Percentiles rank a stretch among this genome's conserved stretches.
Evolutionary conservation across 2,113 vertebrate genomes (phyloP).

Genomic region (Rhabdomys dilectus): DNA sequence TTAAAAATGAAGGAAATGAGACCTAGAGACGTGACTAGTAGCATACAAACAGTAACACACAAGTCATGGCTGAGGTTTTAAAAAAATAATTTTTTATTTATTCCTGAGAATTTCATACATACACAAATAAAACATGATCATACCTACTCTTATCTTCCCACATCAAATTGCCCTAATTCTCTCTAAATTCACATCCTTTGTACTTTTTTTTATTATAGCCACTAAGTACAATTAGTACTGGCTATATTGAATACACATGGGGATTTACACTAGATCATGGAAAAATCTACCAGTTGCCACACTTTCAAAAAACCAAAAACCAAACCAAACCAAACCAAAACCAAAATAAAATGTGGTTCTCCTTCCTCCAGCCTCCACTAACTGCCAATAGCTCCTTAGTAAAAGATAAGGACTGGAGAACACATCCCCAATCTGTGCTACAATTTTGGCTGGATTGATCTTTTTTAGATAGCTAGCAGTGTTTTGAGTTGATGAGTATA

Average conservation of each 20-base stretch:
- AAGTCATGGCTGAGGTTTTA: neutral
- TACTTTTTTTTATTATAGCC: no score
- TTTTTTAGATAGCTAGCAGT: neutral
- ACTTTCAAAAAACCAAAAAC: neutral
- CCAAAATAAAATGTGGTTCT: neutral
- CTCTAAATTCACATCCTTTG: neutral
- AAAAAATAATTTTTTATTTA: neutral
- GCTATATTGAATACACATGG: neutral
- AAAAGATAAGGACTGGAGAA: neutral
- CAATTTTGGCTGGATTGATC: neutral
- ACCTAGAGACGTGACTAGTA: neutral
- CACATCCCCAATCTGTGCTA: neutral
- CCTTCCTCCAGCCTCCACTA: neutral
- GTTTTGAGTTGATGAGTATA: neutral
- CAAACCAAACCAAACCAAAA: no score
- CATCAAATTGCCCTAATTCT: neutral
- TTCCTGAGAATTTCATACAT: neutral
- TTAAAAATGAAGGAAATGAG: conserved; percentile 17
- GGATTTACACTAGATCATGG: neutral
- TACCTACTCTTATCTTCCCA: neutral
- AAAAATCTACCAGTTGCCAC: neutral
- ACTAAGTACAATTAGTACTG: neutral
- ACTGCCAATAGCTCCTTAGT: neutral
- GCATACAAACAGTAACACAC: neutral
- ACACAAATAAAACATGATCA: neutral